These are phyloP conservation scores for Nipponia nippon DNA, from an alignment of 2,113 vertebrate genomes.

Conservation along the genomic window DNA sequence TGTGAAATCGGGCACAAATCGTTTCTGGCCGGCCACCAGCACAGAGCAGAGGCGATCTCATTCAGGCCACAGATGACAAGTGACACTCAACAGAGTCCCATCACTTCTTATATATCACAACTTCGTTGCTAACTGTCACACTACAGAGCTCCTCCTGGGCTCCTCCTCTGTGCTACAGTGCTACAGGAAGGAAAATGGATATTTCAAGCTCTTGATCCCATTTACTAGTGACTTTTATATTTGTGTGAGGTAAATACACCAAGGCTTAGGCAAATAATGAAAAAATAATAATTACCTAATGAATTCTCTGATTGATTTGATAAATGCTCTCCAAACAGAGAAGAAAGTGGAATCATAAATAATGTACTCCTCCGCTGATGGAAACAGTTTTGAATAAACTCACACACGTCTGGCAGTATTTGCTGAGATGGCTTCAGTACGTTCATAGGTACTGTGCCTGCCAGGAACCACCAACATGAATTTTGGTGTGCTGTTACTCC, in stretches of 20 bases:
- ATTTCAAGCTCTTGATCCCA: background rate
- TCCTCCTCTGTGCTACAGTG: background rate
- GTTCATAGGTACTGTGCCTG: rapidly evolving
- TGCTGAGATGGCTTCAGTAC: background rate
- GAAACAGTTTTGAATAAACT: constrained; percentile 23
- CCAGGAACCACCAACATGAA: background rate
- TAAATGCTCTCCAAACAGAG: constrained; percentile 43
- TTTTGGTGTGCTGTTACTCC: background rate
- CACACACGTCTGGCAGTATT: rapidly evolving
- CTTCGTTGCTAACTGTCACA: background rate
- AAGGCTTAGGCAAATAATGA: constrained; percentile 21
- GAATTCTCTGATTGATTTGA: constrained; percentile 42
- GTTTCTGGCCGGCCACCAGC: background rate
- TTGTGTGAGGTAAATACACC: background rate
- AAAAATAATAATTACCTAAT: constrained; percentile 40
- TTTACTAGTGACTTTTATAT: background rate
- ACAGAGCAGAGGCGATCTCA: background rate
- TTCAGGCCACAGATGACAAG: background rate
- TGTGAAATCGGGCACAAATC: background rate
- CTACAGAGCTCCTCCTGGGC: background rate
- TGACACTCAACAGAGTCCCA: background rate
- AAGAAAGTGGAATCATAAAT: constrained; percentile 44
- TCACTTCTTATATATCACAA: background rate
- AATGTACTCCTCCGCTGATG: background rate
- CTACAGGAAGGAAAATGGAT: background rate